Evolutionary conservation across 2,888 invertebrate species (phyloP).

Genomic region (Limnephilus auricula): DNA sequence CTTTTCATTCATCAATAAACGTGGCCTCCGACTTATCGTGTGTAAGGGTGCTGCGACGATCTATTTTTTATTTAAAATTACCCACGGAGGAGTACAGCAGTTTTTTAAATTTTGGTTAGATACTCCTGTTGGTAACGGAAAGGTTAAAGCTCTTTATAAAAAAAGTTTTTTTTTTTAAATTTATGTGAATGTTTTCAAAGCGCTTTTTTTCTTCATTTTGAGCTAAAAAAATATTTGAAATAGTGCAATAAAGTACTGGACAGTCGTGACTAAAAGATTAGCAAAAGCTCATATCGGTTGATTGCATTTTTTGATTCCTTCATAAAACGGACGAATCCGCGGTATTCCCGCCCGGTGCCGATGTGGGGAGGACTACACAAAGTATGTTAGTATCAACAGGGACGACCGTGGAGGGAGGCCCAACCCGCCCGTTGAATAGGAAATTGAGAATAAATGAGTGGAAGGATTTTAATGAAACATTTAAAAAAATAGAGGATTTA

Average conservation of each 20-base stretch:
- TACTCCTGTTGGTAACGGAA: too few species aligned
- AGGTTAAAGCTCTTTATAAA: too few species aligned
- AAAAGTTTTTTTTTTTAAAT: background rate
- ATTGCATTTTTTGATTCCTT: constrained; percentile 44
- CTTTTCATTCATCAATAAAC: too few species aligned
- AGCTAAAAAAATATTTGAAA: background rate
- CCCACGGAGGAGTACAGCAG: too few species aligned
- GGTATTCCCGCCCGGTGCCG: constrained; percentile 15
- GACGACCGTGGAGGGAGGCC: background rate
- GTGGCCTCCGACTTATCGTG: too few species aligned
- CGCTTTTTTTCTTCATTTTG: background rate
- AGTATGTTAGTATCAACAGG: constrained; percentile 25
- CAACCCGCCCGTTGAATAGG: constrained; percentile 64
- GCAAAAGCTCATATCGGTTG: constrained; percentile 38
- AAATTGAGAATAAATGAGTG: constrained; percentile 68
- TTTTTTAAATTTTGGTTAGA: too few species aligned
- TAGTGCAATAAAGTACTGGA: background rate
- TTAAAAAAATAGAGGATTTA: constrained; percentile 64
- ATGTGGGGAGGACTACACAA: background rate
- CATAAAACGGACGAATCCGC: constrained; percentile 8
- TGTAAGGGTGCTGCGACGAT: too few species aligned
- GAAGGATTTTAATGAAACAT: constrained; percentile 67
- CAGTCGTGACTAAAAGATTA: constrained; percentile 23
- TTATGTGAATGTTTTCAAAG: background rate
- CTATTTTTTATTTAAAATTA: too few species aligned